Base-by-base conservation (phyloP, 2,797 vertebrate genomes). In the Tragopan temminckii region DNA sequence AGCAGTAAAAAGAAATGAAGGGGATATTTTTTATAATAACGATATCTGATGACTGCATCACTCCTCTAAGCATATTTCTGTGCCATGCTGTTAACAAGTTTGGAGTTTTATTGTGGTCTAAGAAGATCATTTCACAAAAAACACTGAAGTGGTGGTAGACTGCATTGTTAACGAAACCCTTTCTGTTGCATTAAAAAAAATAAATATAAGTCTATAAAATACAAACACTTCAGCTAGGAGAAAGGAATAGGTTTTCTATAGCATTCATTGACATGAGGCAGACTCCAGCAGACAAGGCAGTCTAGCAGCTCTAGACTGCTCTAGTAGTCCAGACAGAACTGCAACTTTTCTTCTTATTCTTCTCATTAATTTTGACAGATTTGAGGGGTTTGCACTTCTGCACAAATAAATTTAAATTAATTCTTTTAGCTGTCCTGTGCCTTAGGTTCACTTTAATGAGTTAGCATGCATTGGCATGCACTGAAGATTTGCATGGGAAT, bases 291-390 rank as follows among this genome's bases (percentile, higher is more conserved):
- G 85, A 83, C 88, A 95, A 87, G 70, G 89, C 24, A 25, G 76
- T 70, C 29, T 53, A 31, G 52, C 29, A 53, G 52, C 52, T 53
- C 52, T 31, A 31, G 29, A 31, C 16, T 18, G 29, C 29, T 53
- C 93, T 95, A 85, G 89, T 11, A 52, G 88, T 83, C 88, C 95
- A 87, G 75, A 91, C 23, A 92, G 88, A 91, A 66, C 90, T 91
- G 76, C 67, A 80, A 43, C 79, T 78, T 93, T 95, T 95, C 91
- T 52, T 52, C 81, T 88, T 93, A 80, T 83, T 85, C 96, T 94
- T 85, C 83, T 97, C 90, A 94, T 90, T 96, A 95, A 90, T 92
- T 95, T 93, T 97, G 97, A 95, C 96, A 97, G 94, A 90, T 95
- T 62, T 94, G 89, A 95, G 89, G 55, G 50, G 82, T 91, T 97